These are phyloP conservation scores for Omphaloscelis lunosa DNA, from an alignment of 2,888 invertebrate genomes.

Conservation along the genomic window DNA sequence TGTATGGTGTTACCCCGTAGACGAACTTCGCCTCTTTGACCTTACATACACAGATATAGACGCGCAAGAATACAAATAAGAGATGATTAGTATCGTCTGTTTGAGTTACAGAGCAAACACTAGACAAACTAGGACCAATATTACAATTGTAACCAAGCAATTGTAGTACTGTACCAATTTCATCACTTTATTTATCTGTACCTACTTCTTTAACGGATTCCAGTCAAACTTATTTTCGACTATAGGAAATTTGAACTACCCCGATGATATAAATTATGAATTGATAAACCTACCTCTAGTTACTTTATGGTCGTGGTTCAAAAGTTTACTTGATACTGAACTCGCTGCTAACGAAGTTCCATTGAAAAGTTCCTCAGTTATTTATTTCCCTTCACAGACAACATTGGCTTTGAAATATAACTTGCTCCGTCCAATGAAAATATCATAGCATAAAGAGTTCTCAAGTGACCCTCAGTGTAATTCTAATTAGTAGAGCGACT, in stretches of 20 bases:
- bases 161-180: slow-evolving; percentile 6
- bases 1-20: not conserved
- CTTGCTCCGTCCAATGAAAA: slow-evolving; percentile 50
- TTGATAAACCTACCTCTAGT: slow-evolving; percentile 35
- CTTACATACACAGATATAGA: not conserved
- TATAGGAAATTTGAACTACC: slow-evolving; percentile 12
- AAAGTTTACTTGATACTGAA: slow-evolving; percentile 54
- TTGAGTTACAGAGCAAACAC: slow-evolving; percentile 28
- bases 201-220: not conserved
- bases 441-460: slow-evolving; percentile 42
- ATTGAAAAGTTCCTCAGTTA: slow-evolving; percentile 48
- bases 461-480: slow-evolving; percentile 51
- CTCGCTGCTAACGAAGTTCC: slow-evolving; percentile 50
- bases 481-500: slow-evolving; percentile 68
- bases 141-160: not conserved
- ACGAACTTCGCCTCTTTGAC: not conserved
- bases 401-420: slow-evolving; percentile 37
- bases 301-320: slow-evolving; percentile 51
- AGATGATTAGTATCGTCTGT: slow-evolving; percentile 12
- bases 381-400: slow-evolving; percentile 49
- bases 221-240: slow-evolving; percentile 21
- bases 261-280: slow-evolving; percentile 48
- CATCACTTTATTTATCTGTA: not conserved
- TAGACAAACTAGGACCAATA: slow-evolving; percentile 2
- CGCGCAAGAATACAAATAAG: not conserved